Evolutionary conservation across 37 sponge, comb jelly and placozoan species (phyloP).

Genomic region (Bolinopsis microptera): DNA sequence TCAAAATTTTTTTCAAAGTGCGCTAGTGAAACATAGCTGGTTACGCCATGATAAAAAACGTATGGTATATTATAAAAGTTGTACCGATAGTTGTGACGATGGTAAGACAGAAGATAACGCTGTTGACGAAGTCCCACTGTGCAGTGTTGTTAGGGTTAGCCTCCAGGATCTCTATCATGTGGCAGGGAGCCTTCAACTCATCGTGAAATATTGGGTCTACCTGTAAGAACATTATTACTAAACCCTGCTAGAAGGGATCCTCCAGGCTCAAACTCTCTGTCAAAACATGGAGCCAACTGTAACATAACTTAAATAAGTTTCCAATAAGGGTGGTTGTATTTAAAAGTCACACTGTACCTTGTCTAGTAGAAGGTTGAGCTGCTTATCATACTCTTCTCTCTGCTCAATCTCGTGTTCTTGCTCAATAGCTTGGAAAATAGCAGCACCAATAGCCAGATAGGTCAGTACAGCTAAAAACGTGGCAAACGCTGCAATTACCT

Average conservation of each 20-base stretch:
- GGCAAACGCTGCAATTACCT: constrained; percentile 38
- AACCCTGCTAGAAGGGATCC: no score
- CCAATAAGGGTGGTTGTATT: no score
- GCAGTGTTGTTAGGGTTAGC: constrained; percentile 47
- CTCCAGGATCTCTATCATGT: constrained; percentile 49
- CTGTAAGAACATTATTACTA: constrained; percentile 4
- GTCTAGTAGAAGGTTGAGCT: constrained; percentile 2
- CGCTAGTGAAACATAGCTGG: no score
- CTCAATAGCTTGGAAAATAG: constrained; percentile 44
- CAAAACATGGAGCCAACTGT: no score
- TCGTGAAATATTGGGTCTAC: constrained; percentile 46
- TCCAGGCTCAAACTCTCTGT: no score
- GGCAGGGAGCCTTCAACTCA: constrained; percentile 25
- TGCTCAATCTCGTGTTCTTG: constrained; percentile 40
- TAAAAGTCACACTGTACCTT: neutral
- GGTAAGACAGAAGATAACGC: constrained; percentile 44
- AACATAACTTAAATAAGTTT: no score
- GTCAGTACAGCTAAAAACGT: constrained; percentile 34
- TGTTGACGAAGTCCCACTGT: constrained; percentile 52
- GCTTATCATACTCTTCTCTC: constrained; percentile 24
- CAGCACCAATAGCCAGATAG: constrained; percentile 42
- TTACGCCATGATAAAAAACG: no score
- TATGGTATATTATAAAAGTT: no score
- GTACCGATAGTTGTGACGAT: constrained; percentile 47
- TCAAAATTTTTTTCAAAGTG: no score